Evolutionary conservation across 2,113 vertebrate species (phyloP).

Genomic region (Amphiprion percula): DNA sequence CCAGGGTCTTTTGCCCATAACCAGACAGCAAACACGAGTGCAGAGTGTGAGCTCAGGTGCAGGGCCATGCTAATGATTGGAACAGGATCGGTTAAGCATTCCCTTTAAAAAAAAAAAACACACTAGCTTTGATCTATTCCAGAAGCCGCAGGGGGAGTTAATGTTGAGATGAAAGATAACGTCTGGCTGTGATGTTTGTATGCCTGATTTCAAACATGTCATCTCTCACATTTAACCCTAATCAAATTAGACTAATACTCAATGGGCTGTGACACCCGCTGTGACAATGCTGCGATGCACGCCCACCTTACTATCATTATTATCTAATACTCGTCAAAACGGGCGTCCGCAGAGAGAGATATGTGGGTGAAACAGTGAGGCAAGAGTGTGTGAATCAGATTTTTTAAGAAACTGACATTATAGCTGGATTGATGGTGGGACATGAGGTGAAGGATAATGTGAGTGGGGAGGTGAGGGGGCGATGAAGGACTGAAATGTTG

Average conservation of each 20-base stretch:
- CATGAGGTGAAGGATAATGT: constrained; percentile 5
- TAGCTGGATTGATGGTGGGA: neutral
- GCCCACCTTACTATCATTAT: neutral
- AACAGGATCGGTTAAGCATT: constrained; percentile 66
- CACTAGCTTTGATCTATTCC: constrained; percentile 63
- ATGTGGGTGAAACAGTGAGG: neutral
- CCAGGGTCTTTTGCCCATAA: constrained; percentile 48
- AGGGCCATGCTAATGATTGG: constrained; percentile 49
- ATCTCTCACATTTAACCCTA: constrained; percentile 59
- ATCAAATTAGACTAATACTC: constrained; percentile 57
- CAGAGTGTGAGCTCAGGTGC: constrained; percentile 45
- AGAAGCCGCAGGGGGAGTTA: constrained; percentile 41
- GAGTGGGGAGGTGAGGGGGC: neutral
- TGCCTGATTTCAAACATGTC: constrained; percentile 58
- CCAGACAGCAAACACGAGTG: constrained; percentile 28
- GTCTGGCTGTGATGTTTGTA: constrained; percentile 61
- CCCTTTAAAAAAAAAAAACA: constrained; percentile 61
- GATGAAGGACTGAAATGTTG: constrained; percentile 2
- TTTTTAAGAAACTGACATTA: neutral
- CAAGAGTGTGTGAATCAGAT: neutral
- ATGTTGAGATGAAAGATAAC: constrained; percentile 65
- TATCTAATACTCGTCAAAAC: constrained; percentile 15
- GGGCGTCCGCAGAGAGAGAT: neutral
- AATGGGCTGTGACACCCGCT: constrained; percentile 44
- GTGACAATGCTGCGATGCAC: constrained; percentile 31